Base-by-base conservation (phyloP, 2,888 invertebrate species). In the Blomia tropicalis region DNA sequence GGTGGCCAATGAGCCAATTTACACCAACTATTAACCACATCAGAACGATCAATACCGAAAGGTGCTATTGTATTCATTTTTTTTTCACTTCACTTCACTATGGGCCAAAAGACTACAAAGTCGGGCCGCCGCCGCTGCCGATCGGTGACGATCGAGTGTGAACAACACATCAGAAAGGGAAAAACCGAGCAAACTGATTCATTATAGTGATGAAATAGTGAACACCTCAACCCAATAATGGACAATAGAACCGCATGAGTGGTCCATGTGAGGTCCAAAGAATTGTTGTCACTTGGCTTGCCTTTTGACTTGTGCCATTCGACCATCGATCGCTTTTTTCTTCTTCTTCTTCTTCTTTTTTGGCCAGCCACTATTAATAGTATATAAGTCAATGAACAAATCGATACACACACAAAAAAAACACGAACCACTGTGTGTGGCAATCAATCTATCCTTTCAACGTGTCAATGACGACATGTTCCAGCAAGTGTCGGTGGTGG, bases 361-460 rank as follows among this genome's bases (percentile, higher is more conserved):
- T n/a, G n/a, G n/a, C n/a, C n/a, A n/a, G n/a, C n/a, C n/a, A n/a
- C 51, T 47, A 47, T 47, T 47, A 47, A 47, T 47, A 47, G 51
- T 19, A n/a, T 14, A 27, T 25, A 14, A 47, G 11, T 47, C 51
- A 47, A 47, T 47, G 51, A 47, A 47, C 51, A 47, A 47, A 47
- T 47, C 51, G 51, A 47, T 47, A 47, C 51, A 47, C 7, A 19
- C 51, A 47, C 7, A 47, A 11, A 11, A n/a, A 47, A 47, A 47
- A 11, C 7, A 47, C 7, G 7, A n/a, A 47, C 51, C 51, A 14
- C 51, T 27, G 51, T 47, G 51, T 47, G 51, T 47, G 51, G 51
- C 51, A 47, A 47, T 47, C 51, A 47, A 47, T 47, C 51, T 47
- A 47, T 47, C 51, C 51, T 47, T 47, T 47, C 51, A 47, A 11